These are phyloP conservation scores for Lerista edwardsae DNA, from an alignment of 2,797 vertebrate species.

Conservation along the genomic window DNA sequence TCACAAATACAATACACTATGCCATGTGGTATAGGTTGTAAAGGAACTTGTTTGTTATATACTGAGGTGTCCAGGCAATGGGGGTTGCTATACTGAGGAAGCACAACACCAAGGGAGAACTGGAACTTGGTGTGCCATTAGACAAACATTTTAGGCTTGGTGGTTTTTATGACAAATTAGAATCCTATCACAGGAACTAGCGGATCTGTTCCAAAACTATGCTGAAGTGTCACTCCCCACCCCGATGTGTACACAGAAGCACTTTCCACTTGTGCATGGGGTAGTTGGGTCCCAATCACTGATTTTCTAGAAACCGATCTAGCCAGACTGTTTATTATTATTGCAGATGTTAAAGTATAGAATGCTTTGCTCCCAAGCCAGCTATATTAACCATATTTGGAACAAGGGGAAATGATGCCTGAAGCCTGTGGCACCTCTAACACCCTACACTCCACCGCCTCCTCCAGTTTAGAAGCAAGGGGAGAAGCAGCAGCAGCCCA, in stretches of 20 bases:
- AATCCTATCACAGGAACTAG: neutral
- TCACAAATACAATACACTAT: constrained; percentile 17
- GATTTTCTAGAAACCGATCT: neutral
- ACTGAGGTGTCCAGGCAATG: constrained; percentile 3
- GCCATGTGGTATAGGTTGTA: neutral
- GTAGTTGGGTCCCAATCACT: neutral
- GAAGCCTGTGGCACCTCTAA: too few species aligned
- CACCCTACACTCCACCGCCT: too few species aligned
- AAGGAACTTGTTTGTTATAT: constrained; percentile 40
- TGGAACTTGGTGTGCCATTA: constrained; percentile 1
- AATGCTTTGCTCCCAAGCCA: neutral
- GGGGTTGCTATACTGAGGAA: constrained; percentile 13
- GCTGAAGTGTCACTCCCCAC: neutral
- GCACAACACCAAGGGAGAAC: neutral
- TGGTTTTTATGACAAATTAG: neutral
- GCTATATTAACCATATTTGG: neutral
- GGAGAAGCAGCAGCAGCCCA: too few species aligned
- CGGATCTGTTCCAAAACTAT: neutral
- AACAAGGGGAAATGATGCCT: too few species aligned
- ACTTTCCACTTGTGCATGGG: neutral
- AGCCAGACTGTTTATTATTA: neutral
- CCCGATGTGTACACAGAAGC: neutral
- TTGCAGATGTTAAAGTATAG: neutral
- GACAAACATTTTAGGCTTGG: neutral
- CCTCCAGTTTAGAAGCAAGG: too few species aligned